These are phyloP conservation scores for Urocynchramus pylzowi DNA, from an alignment of 2,113 vertebrate genomes.

Conservation along the genomic window DNA sequence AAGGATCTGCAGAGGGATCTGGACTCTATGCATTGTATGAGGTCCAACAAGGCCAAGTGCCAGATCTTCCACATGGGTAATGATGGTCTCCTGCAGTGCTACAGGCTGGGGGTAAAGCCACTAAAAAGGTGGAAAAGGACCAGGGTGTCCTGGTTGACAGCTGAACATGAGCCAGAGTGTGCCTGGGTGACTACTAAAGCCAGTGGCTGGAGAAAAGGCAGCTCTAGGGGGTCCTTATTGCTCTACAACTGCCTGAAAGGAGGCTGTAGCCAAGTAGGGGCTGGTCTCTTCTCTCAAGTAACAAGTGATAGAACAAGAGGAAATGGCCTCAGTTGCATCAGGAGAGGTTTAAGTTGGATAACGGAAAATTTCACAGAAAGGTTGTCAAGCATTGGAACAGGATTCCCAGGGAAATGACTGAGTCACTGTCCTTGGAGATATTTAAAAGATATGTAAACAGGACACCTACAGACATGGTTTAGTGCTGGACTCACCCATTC, in stretches of 20 bases:
- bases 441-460: background rate
- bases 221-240: fast-evolving
- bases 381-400: background rate
- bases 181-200: background rate
- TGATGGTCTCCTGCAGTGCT: background rate
- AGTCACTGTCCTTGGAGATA: background rate
- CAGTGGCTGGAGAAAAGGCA: background rate
- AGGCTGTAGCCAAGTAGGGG: background rate
- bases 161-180: too few species aligned
- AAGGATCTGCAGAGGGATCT: background rate
- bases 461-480: background rate
- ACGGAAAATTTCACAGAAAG: background rate
- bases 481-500: background rate
- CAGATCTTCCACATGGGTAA: background rate
- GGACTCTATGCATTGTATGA: background rate
- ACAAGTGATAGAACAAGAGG: background rate
- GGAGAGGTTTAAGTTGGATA: background rate
- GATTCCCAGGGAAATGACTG: background rate
- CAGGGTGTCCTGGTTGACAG: background rate
- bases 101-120: background rate
- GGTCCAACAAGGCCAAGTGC: background rate
- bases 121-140: background rate
- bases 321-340: background rate
- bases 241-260: background rate
- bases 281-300: background rate